Base-by-base conservation (phyloP, 2,797 vertebrate species). In the Hephaestus fuliginosus region DNA sequence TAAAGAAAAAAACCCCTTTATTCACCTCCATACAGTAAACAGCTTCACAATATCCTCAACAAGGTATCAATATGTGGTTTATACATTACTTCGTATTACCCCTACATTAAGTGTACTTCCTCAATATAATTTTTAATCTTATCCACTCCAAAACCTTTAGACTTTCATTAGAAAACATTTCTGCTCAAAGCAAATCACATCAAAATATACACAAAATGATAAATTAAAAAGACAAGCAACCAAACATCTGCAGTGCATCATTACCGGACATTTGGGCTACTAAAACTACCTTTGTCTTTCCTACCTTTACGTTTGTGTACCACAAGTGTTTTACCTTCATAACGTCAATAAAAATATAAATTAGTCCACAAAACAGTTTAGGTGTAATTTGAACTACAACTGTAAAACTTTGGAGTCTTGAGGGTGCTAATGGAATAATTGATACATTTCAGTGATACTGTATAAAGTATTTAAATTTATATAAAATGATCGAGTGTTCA, bases 21-120 rank as follows among this genome's bases (percentile, higher is more conserved):
- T 94, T 94, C 58, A 91, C 73, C 78, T 90, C 48, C 67, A 8
- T 88, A 87, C 83, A 91, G 84, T 88, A 90, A 86, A 94, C 84
- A 81, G 18, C 84, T 83, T 78, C 66, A 90, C 78, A 85, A 70
- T 85, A 78, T 78, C 86, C 73, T 79, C 68, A 86, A 85, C 77
- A 81, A 83, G 57, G 85, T 83, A 79, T 83, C 68, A 81, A 52
- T 81, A 28, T 61, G 48, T 80, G 75, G 43, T 83, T 76, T 74
- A 67, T 22, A 90, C 60, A 82, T 55, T 8, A 71, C 69, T 82
- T 62, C 53, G 43, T 81, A 57, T 86, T 74, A 66, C 82, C 75
- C 80, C 61, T 70, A 82, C 78, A 69, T 73, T 44, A 75, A 77
- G 58, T 76, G 83, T 73, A 82, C 51, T 79, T 82, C 56, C 53